phyloP scores from a whole-genome alignment of 2,113 vertebrate species.

The Urocynchramus pylzowi region DNA sequence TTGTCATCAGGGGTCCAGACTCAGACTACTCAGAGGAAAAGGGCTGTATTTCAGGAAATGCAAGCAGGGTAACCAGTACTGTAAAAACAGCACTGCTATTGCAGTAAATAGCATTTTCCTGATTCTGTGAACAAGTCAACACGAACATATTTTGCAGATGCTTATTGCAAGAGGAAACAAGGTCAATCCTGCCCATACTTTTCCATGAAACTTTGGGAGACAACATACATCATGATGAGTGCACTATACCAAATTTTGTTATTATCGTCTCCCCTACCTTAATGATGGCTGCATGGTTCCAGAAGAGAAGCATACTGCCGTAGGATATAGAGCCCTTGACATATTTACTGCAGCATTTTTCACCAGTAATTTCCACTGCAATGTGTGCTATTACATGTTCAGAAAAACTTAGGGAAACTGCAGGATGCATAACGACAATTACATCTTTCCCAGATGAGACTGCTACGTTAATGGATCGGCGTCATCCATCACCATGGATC shows the following conservation, averaged over 20 bases:
- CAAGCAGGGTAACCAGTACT: background rate
- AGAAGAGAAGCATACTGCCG: background rate
- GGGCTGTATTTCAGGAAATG: background rate
- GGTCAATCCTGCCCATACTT: background rate
- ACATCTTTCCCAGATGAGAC: slow-evolving; percentile 46
- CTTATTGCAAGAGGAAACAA: background rate
- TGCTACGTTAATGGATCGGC: slow-evolving; percentile 25
- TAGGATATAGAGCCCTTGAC: slow-evolving; percentile 18
- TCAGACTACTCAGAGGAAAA: background rate
- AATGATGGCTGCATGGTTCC: background rate
- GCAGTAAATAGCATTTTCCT: background rate
- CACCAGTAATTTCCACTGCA: background rate
- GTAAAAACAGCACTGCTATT: background rate
- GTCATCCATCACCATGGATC: slow-evolving; percentile 45
- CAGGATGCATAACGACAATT: slow-evolving; percentile 46
- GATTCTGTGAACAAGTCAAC: background rate
- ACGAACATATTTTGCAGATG: background rate
- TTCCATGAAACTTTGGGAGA: background rate
- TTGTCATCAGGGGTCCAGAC: background rate
- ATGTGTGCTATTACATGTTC: slow-evolving; percentile 6
- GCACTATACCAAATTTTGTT: background rate
- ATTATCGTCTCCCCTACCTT: slow-evolving; percentile 10
- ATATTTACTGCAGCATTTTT: slow-evolving; percentile 60
- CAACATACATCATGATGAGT: background rate
- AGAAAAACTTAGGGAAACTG: slow-evolving; percentile 42